phyloP scores from a whole-genome alignment of 2,113 vertebrate genomes.

The Bambusicola thoracicus region DNA sequence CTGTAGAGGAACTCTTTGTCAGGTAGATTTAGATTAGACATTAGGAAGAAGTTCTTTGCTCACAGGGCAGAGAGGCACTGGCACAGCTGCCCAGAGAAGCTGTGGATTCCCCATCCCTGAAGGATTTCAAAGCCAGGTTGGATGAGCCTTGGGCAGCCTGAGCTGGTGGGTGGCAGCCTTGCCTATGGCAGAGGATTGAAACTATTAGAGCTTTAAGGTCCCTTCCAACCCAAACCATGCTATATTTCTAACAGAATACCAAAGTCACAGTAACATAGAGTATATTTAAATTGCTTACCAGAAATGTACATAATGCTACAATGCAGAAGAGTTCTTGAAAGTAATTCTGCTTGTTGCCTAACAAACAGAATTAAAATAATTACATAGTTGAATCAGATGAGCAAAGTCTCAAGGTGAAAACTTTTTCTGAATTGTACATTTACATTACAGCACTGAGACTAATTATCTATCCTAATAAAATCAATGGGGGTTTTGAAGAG shows the following conservation, averaged over 20 bases:
- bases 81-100: background rate
- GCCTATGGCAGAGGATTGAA: background rate
- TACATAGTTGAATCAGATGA: background rate
- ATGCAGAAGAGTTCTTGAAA: background rate
- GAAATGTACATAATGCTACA: background rate
- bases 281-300: background rate
- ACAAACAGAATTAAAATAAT: background rate
- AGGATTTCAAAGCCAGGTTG: background rate
- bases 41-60: background rate
- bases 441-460: background rate
- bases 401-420: background rate
- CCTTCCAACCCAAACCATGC: background rate
- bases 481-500: background rate
- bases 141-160: background rate
- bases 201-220: background rate
- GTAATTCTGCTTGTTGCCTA: background rate
- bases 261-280: background rate
- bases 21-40: background rate
- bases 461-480: background rate
- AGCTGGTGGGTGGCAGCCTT: background rate
- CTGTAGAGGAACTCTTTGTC: background rate
- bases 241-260: background rate
- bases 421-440: background rate
- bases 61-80: background rate
- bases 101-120: background rate